Evolutionary conservation across 2,888 invertebrate species (phyloP).

Genomic region (Belgica antarctica): DNA sequence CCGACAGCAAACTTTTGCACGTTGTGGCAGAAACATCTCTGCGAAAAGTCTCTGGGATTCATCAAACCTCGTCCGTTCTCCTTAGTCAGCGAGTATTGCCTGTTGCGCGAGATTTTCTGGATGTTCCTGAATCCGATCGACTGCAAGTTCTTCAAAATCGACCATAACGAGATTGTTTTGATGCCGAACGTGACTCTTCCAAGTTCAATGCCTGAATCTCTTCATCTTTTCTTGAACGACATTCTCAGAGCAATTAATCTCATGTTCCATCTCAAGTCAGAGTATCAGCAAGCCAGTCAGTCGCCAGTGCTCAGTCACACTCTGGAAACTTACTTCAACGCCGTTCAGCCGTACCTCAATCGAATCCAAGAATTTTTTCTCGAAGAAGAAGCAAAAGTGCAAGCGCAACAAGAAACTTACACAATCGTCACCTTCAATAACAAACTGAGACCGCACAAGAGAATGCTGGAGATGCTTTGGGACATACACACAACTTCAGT

Average conservation of each 20-base stretch:
- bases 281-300: slow-evolving; percentile 51
- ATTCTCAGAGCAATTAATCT: slow-evolving; percentile 50
- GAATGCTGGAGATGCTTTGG: slow-evolving; percentile 52
- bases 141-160: slow-evolving; percentile 50
- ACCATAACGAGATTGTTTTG: slow-evolving; percentile 46
- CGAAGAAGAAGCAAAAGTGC: slow-evolving; percentile 41
- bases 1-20: slow-evolving; percentile 54
- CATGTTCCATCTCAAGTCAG: slow-evolving; percentile 51
- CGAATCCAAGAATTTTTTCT: slow-evolving; percentile 13
- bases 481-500: slow-evolving; percentile 52
- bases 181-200: slow-evolving; percentile 50
- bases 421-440: slow-evolving; percentile 54
- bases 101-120: slow-evolving; percentile 53
- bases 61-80: slow-evolving; percentile 47
- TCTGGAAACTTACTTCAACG: slow-evolving; percentile 9
- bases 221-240: slow-evolving; percentile 48
- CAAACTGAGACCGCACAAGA: slow-evolving; percentile 51
- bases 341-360: background rate
- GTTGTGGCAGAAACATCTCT: slow-evolving; percentile 51
- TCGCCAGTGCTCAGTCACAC: slow-evolving; percentile 16
- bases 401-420: slow-evolving; percentile 47
- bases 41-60: slow-evolving; percentile 47
- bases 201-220: slow-evolving; percentile 50
- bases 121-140: slow-evolving; percentile 52
- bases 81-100: slow-evolving; percentile 50